Conservation (phyloP, 2,888 invertebrate genomes). For the Trichopria drosophilae region DNA sequence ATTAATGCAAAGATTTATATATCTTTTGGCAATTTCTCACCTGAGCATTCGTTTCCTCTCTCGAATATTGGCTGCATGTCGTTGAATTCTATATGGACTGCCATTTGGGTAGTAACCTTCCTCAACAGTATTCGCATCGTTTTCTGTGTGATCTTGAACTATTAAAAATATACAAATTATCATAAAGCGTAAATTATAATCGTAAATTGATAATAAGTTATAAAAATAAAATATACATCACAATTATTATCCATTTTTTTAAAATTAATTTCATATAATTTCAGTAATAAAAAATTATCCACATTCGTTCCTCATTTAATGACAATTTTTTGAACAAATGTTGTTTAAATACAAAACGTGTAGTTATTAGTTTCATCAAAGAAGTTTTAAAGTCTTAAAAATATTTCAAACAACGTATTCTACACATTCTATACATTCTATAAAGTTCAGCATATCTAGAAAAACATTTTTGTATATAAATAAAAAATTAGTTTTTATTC, state of each 20-base stretch:
- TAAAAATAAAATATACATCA: too few species aligned
- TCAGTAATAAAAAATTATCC: background rate
- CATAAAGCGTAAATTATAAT: constrained; percentile 5
- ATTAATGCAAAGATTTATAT: background rate
- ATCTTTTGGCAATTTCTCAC: constrained; percentile 66
- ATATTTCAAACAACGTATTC: too few species aligned
- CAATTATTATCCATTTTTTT: too few species aligned
- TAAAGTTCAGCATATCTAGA: background rate
- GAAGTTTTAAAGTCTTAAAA: too few species aligned
- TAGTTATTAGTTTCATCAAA: too few species aligned
- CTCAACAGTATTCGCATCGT: constrained; percentile 56
- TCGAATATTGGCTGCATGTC: constrained; percentile 92
- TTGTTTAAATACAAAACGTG: too few species aligned
- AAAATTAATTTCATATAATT: background rate
- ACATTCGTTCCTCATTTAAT: too few species aligned
- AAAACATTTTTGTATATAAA: background rate
- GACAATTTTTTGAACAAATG: too few species aligned
- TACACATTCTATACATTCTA: too few species aligned
- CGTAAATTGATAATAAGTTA: background rate
- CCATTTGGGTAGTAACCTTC: constrained; percentile 68
- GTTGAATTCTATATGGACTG: constrained; percentile 83
- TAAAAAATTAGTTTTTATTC: background rate
- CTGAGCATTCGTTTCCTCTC: constrained; percentile 98
- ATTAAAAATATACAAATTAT: constrained; percentile 6
- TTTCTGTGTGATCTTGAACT: constrained; percentile 49